These are phyloP conservation scores for Andrena trimmerana DNA, from an alignment of 2,888 invertebrate species.

Conservation along the genomic window DNA sequence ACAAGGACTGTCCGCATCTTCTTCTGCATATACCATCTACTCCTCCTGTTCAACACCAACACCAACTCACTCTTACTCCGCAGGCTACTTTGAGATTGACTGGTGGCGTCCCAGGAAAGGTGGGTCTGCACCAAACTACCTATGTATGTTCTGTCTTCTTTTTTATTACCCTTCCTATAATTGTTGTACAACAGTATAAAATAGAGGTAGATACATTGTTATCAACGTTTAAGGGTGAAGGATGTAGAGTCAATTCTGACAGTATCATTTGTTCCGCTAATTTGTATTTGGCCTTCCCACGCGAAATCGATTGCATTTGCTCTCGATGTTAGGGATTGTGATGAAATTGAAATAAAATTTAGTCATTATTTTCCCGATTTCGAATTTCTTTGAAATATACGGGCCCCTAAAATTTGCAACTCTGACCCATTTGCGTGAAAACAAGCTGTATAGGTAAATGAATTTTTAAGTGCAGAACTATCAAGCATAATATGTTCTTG, in stretches of 20 bases:
- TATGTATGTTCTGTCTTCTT: slow-evolving; percentile 85
- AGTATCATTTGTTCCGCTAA: slow-evolving; percentile 49
- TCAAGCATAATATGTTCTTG: too few species aligned
- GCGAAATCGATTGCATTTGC: too few species aligned
- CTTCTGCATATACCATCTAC: slow-evolving; percentile 89
- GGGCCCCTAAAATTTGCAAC: too few species aligned
- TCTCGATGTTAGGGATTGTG: too few species aligned
- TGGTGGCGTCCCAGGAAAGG: slow-evolving; percentile 99
- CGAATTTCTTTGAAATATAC: too few species aligned
- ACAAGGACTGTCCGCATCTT: slow-evolving; percentile 89
- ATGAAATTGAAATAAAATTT: too few species aligned
- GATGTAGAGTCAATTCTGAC: slow-evolving; percentile 66
- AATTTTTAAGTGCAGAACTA: too few species aligned
- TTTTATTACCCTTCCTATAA: slow-evolving; percentile 79
- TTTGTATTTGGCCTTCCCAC: slow-evolving; percentile 5
- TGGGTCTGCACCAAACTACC: slow-evolving; percentile 88
- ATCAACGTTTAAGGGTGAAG: slow-evolving; percentile 52
- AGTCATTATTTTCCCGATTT: too few species aligned
- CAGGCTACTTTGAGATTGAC: slow-evolving; percentile 98
- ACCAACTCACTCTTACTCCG: slow-evolving; percentile 88
- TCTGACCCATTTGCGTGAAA: too few species aligned
- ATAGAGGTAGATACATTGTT: slow-evolving; percentile 73
- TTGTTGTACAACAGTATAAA: slow-evolving; percentile 71
- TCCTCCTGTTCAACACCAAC: slow-evolving; percentile 85
- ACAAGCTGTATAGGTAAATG: too few species aligned